Conservation (phyloP, 2,888 invertebrate genomes). For the Eutolmus rufibarbis region DNA sequence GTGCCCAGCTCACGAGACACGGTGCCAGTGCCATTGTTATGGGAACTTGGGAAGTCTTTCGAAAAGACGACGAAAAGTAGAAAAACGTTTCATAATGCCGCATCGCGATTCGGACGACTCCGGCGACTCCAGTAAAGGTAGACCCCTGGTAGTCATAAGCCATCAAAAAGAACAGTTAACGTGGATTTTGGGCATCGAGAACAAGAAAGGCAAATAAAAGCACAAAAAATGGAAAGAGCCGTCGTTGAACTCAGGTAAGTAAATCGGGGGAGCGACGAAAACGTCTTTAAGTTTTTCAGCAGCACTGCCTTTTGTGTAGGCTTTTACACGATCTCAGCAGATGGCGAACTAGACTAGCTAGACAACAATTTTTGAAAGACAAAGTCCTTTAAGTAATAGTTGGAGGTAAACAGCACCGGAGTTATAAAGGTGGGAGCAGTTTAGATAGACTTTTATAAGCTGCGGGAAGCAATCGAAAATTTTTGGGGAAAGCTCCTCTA, state of each 20-base stretch:
- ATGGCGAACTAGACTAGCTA: background rate
- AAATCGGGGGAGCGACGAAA: background rate
- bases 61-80: background rate
- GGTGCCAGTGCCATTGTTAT: background rate
- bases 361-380: background rate
- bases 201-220: background rate
- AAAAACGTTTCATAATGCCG: background rate
- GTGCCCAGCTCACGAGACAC: background rate
- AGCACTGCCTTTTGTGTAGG: background rate
- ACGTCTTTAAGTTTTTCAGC: background rate
- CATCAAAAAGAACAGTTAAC: conserved; percentile 27
- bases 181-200: background rate
- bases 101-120: background rate
- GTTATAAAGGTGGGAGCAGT: background rate
- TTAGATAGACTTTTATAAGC: background rate
- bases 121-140: background rate
- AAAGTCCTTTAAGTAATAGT: background rate
- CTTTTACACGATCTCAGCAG: background rate
- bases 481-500: background rate
- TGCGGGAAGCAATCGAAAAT: background rate
- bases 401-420: background rate
- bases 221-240: background rate
- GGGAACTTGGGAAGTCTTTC: conserved; percentile 52
- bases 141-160: background rate
- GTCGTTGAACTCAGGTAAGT: background rate